Evolutionary conservation across 1,140 invertebrate genomes (phyloP).

Genomic region (Rhysida immarginata): DNA sequence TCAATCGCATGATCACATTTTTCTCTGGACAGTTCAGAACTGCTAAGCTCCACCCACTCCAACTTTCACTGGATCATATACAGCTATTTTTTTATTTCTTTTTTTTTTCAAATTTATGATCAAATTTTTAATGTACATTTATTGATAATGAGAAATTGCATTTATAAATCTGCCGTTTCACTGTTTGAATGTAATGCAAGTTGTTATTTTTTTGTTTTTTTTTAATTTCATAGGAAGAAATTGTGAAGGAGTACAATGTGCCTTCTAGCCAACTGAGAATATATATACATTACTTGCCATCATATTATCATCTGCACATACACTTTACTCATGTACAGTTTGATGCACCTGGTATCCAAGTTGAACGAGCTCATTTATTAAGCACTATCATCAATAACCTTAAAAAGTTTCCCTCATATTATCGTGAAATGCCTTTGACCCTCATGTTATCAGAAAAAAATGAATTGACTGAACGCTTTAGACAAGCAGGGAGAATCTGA

Average conservation of each 20-base stretch:
- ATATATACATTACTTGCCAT: constrained; percentile 92
- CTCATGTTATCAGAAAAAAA: too few species aligned
- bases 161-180: not conserved
- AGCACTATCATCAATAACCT: constrained; percentile 83
- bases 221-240: constrained; percentile 43
- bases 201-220: not conserved
- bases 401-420: constrained; percentile 63
- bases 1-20: too few species aligned
- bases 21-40: too few species aligned
- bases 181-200: not conserved
- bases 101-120: too few species aligned
- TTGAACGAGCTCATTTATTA: constrained; percentile 71
- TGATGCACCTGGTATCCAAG: constrained; percentile 58
- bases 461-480: too few species aligned
- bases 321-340: constrained; percentile 76
- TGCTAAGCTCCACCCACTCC: too few species aligned
- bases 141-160: not conserved
- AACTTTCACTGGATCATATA: too few species aligned
- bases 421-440: too few species aligned
- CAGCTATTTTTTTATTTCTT: too few species aligned
- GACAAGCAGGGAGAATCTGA: too few species aligned
- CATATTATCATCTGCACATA: constrained; percentile 90
- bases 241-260: constrained; percentile 62
- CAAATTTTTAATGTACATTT: too few species aligned
- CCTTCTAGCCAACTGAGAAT: constrained; percentile 48